Evolutionary conservation across 2,888 invertebrate species (phyloP).

Genomic region (Melanotus villosus): DNA sequence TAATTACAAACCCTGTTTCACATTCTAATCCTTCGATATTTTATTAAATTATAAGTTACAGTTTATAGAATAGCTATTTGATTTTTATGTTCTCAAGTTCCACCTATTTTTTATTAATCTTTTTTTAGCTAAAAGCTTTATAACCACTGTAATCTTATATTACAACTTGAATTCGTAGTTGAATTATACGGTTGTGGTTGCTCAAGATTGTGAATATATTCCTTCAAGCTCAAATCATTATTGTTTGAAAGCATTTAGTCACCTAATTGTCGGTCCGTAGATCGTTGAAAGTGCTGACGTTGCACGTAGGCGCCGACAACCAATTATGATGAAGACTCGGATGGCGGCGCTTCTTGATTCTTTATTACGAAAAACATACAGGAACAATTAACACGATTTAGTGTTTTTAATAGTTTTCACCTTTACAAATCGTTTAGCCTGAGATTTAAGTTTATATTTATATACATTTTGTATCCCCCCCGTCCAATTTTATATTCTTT

Average conservation of each 20-base stretch:
- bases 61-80: no score
- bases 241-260: slow-evolving; percentile 67
- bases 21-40: no score
- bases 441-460: background rate
- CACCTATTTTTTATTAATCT: no score
- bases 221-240: slow-evolving; percentile 40
- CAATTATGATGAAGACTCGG: slow-evolving; percentile 62
- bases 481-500: background rate
- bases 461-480: no score
- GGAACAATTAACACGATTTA: slow-evolving; percentile 41
- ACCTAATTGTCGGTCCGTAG: slow-evolving; percentile 63
- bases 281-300: slow-evolving; percentile 66
- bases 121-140: no score
- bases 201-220: slow-evolving; percentile 32
- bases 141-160: no score
- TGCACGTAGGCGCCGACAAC: slow-evolving; percentile 66
- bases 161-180: background rate
- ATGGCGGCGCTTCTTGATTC: slow-evolving; percentile 43
- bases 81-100: no score
- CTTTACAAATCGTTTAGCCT: background rate
- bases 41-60: no score
- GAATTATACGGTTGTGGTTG: slow-evolving; percentile 35
- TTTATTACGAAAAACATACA: slow-evolving; percentile 35
- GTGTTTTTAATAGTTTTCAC: slow-evolving; percentile 23
- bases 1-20: no score